Conservation (phyloP, 2,113 vertebrate genomes). For the Cynoglossus semilaevis region DNA sequence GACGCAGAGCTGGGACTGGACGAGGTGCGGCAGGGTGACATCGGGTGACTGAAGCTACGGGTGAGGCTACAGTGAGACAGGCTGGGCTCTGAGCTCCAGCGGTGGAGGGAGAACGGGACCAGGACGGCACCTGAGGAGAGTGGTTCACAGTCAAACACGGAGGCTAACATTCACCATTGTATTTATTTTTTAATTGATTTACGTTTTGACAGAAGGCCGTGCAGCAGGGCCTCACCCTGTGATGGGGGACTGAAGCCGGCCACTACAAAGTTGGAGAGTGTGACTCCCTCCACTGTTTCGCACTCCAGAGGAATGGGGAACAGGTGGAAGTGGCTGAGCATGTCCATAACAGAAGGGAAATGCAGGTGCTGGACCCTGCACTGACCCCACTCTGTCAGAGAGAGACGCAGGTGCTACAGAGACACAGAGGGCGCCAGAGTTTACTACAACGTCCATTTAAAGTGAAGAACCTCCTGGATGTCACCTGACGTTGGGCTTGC, state of each 20-base stretch:
- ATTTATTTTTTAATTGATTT: no score
- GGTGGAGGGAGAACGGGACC: constrained; percentile 81
- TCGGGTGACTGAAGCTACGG: constrained; percentile 52
- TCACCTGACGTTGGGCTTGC: no score
- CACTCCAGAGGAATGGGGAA: constrained; percentile 94
- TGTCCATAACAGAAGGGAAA: constrained; percentile 90
- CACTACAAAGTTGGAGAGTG: constrained; percentile 89
- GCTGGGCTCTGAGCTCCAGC: constrained; percentile 84
- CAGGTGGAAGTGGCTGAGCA: constrained; percentile 93
- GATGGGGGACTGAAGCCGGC: constrained; percentile 79
- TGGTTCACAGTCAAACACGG: not conserved
- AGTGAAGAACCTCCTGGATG: no score
- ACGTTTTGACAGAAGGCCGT: not conserved
- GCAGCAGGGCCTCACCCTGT: constrained; percentile 73
- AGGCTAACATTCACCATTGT: no score
- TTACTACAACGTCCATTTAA: no score
- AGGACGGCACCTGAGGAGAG: constrained; percentile 70
- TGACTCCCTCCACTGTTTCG: constrained; percentile 86
- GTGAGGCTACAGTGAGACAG: constrained; percentile 70
- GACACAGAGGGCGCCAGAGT: not conserved
- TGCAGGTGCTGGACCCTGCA: constrained; percentile 93
- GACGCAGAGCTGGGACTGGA: constrained; percentile 56
- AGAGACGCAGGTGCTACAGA: constrained; percentile 90
- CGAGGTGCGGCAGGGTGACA: constrained; percentile 61
- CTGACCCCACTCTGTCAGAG: constrained; percentile 89